Percentiles rank a stretch among this genome's conserved stretches.
These are phyloP conservation scores for Ochropleura plecta DNA, from an alignment of 2,888 invertebrate genomes.

Conservation along the genomic window DNA sequence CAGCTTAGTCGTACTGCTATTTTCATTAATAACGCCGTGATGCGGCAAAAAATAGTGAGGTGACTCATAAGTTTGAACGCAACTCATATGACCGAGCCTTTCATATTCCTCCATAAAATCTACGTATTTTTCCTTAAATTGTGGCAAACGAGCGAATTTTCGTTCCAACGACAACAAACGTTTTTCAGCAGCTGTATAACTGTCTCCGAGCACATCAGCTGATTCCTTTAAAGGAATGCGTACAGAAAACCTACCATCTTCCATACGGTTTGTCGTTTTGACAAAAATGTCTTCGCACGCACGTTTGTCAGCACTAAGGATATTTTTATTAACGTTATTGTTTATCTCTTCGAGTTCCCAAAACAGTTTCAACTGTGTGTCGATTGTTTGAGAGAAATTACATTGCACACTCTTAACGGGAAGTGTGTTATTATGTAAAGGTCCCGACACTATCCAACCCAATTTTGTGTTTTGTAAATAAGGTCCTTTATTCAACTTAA, in stretches of 20 bases:
- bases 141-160: slow-evolving; percentile 1
- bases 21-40: too few relatives aligned
- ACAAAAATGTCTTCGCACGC: background rate
- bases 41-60: too few relatives aligned
- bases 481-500: too few relatives aligned
- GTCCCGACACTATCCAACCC: too few relatives aligned
- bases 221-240: background rate
- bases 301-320: background rate
- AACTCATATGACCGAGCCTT: too few relatives aligned
- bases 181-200: background rate
- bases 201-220: background rate
- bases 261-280: background rate
- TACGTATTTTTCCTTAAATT: background rate
- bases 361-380: background rate
- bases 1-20: too few relatives aligned
- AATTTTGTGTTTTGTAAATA: too few relatives aligned
- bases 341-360: slow-evolving; percentile 5
- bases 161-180: background rate
- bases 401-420: background rate
- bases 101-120: too few relatives aligned
- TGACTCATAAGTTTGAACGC: too few relatives aligned
- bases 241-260: background rate
- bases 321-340: slow-evolving; percentile 1
- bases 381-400: background rate
- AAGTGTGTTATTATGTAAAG: background rate